These are phyloP conservation scores for Dastarcus helophoroides DNA, from an alignment of 2,888 invertebrate genomes.

Conservation along the genomic window DNA sequence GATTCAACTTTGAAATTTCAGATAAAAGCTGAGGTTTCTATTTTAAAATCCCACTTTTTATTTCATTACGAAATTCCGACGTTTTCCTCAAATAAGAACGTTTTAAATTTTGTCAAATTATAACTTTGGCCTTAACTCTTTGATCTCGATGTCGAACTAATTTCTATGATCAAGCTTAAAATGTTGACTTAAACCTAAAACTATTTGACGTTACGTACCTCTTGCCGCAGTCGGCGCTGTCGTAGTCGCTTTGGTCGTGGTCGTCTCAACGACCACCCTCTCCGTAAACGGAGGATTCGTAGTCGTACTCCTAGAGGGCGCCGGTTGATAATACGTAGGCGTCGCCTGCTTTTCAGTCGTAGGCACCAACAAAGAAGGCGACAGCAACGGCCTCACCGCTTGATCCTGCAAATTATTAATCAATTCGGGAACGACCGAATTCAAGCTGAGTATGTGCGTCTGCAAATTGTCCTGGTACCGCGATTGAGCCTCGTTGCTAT, in stretches of 20 bases:
- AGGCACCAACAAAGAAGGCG: constrained; percentile 29
- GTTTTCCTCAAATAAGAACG: too few relatives aligned
- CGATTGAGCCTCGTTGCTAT: constrained; percentile 6
- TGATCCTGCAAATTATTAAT: constrained; percentile 49
- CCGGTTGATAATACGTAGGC: constrained; percentile 27
- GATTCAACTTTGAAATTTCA: too few relatives aligned
- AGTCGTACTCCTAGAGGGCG: constrained; percentile 21
- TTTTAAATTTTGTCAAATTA: too few relatives aligned
- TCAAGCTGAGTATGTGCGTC: constrained; percentile 24
- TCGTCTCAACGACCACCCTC: neutral
- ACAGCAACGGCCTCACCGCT: constrained; percentile 30
- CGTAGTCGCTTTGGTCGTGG: constrained; percentile 7
- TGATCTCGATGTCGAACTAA: too few relatives aligned
- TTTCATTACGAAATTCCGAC: too few relatives aligned
- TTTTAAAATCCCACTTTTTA: too few relatives aligned
- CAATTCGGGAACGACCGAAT: constrained; percentile 46
- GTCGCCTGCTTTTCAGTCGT: constrained; percentile 28
- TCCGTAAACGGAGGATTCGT: neutral
- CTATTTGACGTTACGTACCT: too few relatives aligned
- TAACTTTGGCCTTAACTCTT: too few relatives aligned
- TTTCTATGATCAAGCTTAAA: too few relatives aligned
- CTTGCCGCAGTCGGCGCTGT: constrained; percentile 5
- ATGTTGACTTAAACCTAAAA: too few relatives aligned
- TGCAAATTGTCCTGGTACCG: constrained; percentile 7
- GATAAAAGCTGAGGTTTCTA: too few relatives aligned